Base-by-base conservation (phyloP, 1,140 invertebrate species). In the Cheumatopsyche charites region DNA sequence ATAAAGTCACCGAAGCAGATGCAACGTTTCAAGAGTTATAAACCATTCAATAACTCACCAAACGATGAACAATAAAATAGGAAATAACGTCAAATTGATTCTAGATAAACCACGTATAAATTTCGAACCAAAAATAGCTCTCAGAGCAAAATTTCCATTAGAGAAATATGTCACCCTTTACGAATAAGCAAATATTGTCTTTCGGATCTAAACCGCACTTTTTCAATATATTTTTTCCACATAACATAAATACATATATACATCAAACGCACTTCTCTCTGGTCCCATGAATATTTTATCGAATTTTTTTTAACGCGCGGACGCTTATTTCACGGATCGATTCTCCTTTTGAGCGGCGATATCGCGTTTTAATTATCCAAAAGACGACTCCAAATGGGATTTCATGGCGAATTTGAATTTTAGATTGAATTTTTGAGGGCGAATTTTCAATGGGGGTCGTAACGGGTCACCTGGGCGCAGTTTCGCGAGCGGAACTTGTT, bases 111-210 rank as follows among this genome's bases (percentile, higher is more conserved):
- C 29, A 36, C 29, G n/a, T n/a, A n/a, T 36, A 36, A 4, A 36
- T 36, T 36, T 36, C 9, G 9, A 3, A 9, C 29, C 3, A 36
- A 36, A 63, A 58, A 58, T 25, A 58, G 12, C 21, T 13, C 62
- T 63, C 42, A 42, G n/a, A 15, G n/a, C 26, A 15, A 63, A 63
- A 21, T 17, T 63, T 63, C 62, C 62, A 63, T 63, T 63, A 63
- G 23, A 12, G 23, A n/a, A 26, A 63, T 7, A 42, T 63, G 62
- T 63, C 62, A 23, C 62, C 26, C 29, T 63, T 63, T 41, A 17
- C 42, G 62, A 41, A 42, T 45, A 63, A 15, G 62, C 26, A 63
- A 63, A 63, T 58, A 58, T 58, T 21, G 52, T 58, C 13, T 58
- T 58, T 58, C 21, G 47, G 47, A 15, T 49, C 47, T 5, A 49